These are phyloP conservation scores for Athalia rosae DNA, from an alignment of 2,888 invertebrate genomes.

Conservation along the genomic window DNA sequence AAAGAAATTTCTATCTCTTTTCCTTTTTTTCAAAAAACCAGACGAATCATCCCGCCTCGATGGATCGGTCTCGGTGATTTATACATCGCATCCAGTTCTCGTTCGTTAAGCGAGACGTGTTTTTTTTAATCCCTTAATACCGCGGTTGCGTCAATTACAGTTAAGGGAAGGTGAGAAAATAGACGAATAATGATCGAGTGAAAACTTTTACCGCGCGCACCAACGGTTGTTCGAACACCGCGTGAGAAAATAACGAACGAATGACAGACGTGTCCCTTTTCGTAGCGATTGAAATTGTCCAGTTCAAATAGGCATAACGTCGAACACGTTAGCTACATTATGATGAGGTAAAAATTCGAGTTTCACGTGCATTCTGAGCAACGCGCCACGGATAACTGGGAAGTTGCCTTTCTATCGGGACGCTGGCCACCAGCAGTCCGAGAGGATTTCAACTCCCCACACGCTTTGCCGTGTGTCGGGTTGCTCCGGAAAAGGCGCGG, in stretches of 20 bases:
- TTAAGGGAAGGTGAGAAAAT: too few species aligned
- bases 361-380: conserved; percentile 65
- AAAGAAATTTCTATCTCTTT: too few species aligned
- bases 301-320: not conserved
- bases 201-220: too few species aligned
- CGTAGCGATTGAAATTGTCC: too few species aligned
- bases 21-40: too few species aligned
- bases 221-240: too few species aligned
- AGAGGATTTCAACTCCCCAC: conserved; percentile 17
- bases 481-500: conserved; percentile 11
- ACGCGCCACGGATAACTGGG: conserved; percentile 56
- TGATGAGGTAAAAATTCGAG: conserved; percentile 36
- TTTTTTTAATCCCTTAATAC: not conserved
- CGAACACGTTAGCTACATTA: conserved; percentile 30
- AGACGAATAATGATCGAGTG: too few species aligned
- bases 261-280: too few species aligned
- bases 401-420: conserved; percentile 41
- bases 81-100: conserved; percentile 11
- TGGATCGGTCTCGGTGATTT: not conserved
- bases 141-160: not conserved
- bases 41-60: too few species aligned
- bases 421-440: conserved; percentile 20
- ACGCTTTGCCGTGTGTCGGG: conserved; percentile 5
- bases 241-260: too few species aligned
- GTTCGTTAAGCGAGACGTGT: not conserved